phyloP scores from a whole-genome alignment of 1,140 invertebrate genomes.

The Heliconius nattereri region DNA sequence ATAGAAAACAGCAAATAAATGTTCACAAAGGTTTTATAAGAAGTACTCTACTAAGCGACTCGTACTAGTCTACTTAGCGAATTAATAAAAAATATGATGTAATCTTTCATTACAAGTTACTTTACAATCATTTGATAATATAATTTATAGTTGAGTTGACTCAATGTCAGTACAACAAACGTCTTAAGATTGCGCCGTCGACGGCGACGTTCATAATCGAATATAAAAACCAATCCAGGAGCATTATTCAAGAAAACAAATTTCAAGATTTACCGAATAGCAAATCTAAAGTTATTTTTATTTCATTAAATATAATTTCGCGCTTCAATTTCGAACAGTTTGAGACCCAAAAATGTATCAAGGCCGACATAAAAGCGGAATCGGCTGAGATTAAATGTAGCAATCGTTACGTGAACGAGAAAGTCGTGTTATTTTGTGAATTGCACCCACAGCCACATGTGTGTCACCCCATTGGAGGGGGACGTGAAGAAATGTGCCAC shows the following conservation, averaged over 20 bases:
- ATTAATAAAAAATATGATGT: neutral
- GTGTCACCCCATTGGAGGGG: slow-evolving; percentile 45
- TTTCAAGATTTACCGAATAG: slow-evolving; percentile 49
- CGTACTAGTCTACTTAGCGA: neutral
- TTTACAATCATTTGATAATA: slow-evolving; percentile 7
- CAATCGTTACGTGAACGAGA: slow-evolving; percentile 61
- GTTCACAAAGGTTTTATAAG: neutral
- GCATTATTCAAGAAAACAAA: slow-evolving; percentile 48
- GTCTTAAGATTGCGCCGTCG: slow-evolving; percentile 27
- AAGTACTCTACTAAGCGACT: no score
- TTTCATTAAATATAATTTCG: slow-evolving; percentile 61
- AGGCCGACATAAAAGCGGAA: slow-evolving; percentile 58
- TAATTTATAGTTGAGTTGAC: neutral
- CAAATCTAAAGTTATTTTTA: slow-evolving; percentile 53
- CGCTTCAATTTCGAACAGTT: slow-evolving; percentile 48
- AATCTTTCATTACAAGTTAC: neutral
- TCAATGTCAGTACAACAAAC: slow-evolving; percentile 29
- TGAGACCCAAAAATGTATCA: slow-evolving; percentile 57
- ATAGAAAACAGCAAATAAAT: neutral
- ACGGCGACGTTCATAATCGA: slow-evolving; percentile 30
- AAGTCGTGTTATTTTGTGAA: slow-evolving; percentile 59
- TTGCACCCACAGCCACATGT: slow-evolving; percentile 33
- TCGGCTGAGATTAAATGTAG: slow-evolving; percentile 50
- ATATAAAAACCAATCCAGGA: slow-evolving; percentile 35
- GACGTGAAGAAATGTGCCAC: slow-evolving; percentile 32